Percentiles rank a stretch among this genome's conserved stretches.
Evolutionary conservation across 2,113 vertebrate species (phyloP).

Genomic region (Gymnobelideus leadbeateri): DNA sequence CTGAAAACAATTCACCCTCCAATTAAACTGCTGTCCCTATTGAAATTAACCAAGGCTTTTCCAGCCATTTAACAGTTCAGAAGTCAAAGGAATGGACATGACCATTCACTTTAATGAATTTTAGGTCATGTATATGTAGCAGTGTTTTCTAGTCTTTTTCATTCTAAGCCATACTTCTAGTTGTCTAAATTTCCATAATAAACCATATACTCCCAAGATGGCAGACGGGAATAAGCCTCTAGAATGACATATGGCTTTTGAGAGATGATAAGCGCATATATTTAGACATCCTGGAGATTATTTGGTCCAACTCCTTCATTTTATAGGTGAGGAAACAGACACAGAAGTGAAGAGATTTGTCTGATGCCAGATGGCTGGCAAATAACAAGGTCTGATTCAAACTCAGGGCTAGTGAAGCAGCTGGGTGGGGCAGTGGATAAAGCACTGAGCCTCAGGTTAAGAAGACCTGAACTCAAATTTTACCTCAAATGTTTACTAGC

Average conservation of each 20-base stretch:
- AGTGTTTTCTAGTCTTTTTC: not conserved
- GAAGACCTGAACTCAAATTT: not conserved
- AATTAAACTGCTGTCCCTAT: not conserved
- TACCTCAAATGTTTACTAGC: not conserved
- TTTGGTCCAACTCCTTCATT: not conserved
- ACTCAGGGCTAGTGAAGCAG: not conserved
- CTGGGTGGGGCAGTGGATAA: not conserved
- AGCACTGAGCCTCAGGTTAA: not conserved
- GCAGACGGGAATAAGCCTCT: not conserved
- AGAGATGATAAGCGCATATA: not conserved
- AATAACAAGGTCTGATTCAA: not conserved
- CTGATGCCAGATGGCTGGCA: not conserved
- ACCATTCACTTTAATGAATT: not conserved
- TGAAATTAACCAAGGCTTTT: not conserved
- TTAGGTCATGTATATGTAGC: not conserved
- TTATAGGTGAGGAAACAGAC: not conserved
- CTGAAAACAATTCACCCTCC: not conserved
- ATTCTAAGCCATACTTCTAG: not conserved
- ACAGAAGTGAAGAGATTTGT: not conserved
- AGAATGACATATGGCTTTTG: not conserved
- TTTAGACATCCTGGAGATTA: not conserved
- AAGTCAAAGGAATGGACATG: not conserved
- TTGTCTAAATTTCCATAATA: not conserved
- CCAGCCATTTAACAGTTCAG: not conserved
- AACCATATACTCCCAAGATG: not conserved